These are phyloP conservation scores for Emmelina monodactyla DNA, from an alignment of 2,888 invertebrate species.

Conservation along the genomic window DNA sequence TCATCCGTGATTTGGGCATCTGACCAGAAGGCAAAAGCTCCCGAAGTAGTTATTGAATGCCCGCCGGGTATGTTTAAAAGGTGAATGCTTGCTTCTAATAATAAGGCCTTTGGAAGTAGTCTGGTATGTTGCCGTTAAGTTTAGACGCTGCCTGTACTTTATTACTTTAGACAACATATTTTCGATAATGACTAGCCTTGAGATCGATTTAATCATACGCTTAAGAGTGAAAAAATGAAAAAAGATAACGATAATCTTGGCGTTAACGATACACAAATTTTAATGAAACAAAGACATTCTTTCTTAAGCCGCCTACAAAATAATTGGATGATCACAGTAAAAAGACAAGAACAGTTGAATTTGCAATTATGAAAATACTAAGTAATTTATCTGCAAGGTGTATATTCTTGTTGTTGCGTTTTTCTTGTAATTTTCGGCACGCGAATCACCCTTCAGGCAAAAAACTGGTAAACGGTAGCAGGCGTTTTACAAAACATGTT, in stretches of 20 bases:
- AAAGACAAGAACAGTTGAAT: too few relatives aligned
- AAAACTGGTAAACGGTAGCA: constrained; percentile 42
- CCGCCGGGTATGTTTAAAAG: constrained; percentile 20
- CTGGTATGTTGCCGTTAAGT: too few relatives aligned
- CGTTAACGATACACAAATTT: too few relatives aligned
- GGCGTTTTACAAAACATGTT: constrained; percentile 14
- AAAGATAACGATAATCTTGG: too few relatives aligned
- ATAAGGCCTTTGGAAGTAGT: constrained; percentile 16
- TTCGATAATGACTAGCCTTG: too few relatives aligned
- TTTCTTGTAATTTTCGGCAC: constrained; percentile 40
- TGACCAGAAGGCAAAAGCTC: constrained; percentile 36
- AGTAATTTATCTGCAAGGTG: neutral
- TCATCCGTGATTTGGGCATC: constrained; percentile 50
- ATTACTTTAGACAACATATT: too few relatives aligned
- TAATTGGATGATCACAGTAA: too few relatives aligned
- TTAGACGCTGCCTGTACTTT: too few relatives aligned
- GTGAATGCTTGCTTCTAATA: constrained; percentile 28
- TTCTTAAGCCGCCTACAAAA: too few relatives aligned
- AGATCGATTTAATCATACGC: too few relatives aligned
- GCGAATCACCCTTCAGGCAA: constrained; percentile 33
- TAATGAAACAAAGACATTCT: too few relatives aligned
- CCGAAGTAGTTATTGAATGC: constrained; percentile 37
- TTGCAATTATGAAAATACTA: neutral
- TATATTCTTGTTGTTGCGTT: neutral
- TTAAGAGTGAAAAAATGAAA: too few relatives aligned